Conservation (phyloP, 1,140 invertebrate species). For the Aricia agestis region DNA sequence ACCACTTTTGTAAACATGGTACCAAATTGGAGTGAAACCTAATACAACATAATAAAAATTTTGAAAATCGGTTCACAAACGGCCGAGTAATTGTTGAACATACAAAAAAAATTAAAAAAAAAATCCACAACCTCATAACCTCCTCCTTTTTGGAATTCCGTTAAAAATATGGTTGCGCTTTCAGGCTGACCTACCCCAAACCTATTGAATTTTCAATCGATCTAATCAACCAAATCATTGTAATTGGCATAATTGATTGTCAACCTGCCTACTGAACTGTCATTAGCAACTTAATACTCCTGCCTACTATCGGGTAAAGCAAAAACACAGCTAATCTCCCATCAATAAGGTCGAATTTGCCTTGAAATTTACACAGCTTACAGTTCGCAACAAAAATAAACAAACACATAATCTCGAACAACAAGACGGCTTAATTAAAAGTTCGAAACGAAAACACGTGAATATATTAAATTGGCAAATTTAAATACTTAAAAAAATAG, state of each 20-base stretch:
- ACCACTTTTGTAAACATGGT: too few relatives aligned
- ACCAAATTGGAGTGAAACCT: too few relatives aligned
- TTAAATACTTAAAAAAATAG: conserved; percentile 8
- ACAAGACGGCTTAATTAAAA: conserved; percentile 59
- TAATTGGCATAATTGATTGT: conserved; percentile 15
- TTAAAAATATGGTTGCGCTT: too few relatives aligned
- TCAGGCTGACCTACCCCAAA: neutral
- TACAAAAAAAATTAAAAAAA: too few relatives aligned
- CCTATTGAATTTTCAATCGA: neutral
- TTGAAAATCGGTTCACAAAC: too few relatives aligned
- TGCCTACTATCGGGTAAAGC: conserved; percentile 3
- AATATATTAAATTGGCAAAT: conserved; percentile 31
- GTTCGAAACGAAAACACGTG: conserved; percentile 34
- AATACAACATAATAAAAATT: too few relatives aligned
- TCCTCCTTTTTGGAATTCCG: too few relatives aligned
- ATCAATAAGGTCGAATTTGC: conserved; percentile 5
- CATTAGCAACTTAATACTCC: conserved; percentile 31
- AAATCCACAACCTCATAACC: too few relatives aligned
- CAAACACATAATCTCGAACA: conserved; percentile 53
- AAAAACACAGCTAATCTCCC: neutral
- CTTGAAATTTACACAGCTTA: neutral
- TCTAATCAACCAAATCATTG: neutral
- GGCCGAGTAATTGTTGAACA: too few relatives aligned
- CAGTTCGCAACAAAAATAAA: conserved; percentile 47
- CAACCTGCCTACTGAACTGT: conserved; percentile 26